phyloP scores from a whole-genome alignment of 1,140 invertebrate species.

The Venustaconcha ellipsiformis region DNA sequence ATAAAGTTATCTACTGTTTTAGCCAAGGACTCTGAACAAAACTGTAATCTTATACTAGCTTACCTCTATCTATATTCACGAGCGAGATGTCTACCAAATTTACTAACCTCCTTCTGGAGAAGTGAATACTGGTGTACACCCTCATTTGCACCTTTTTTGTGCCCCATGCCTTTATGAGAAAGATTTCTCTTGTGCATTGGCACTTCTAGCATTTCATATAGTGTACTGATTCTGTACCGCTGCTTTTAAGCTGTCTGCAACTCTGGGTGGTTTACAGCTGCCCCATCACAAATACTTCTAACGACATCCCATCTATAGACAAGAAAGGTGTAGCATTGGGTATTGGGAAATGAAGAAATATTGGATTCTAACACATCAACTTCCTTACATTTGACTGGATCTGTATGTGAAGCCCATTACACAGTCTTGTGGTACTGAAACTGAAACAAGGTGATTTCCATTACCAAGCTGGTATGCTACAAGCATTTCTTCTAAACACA shows the following conservation, averaged over 20 bases:
- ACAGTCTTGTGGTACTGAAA: conserved; percentile 8
- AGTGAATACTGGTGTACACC: no score
- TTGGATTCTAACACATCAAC: not conserved
- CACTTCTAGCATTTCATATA: no score
- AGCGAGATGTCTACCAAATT: no score
- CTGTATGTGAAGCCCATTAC: not conserved
- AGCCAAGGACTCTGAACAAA: no score
- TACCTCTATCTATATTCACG: no score
- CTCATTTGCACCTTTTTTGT: no score
- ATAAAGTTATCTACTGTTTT: no score
- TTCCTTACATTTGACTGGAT: not conserved
- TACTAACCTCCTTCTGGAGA: no score
- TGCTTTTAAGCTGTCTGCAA: conserved; percentile 3
- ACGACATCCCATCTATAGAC: not conserved
- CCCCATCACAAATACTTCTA: not conserved
- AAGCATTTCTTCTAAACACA: not conserved
- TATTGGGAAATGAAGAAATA: not conserved
- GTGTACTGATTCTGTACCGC: conserved; percentile 4
- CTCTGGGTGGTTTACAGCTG: not conserved
- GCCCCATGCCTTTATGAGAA: no score
- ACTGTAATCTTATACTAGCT: no score
- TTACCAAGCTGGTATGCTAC: conserved; percentile 9
- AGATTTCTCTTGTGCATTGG: no score
- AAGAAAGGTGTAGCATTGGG: not conserved
- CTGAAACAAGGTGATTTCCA: conserved; percentile 4